Conservation (phyloP, 2,888 invertebrate species). For the Drosophila quasianomalipes region DNA sequence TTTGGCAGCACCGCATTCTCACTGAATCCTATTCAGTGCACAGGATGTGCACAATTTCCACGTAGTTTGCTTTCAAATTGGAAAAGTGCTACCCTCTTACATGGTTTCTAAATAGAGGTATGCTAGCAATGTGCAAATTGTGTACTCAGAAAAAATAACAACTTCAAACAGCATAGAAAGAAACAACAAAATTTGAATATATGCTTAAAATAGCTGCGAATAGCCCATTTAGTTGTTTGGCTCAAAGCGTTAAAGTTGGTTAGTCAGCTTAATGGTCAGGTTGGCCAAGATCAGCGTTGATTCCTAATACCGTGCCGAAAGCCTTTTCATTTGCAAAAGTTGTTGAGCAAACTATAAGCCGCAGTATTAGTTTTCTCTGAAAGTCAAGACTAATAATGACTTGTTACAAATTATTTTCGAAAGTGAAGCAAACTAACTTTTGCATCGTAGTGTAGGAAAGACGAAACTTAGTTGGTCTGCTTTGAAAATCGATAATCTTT, state of each 20-base stretch:
- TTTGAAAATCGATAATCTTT: background rate
- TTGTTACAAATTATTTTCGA: background rate
- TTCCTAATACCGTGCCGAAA: background rate
- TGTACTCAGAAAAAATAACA: constrained; percentile 1
- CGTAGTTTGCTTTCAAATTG: constrained; percentile 56
- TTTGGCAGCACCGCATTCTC: constrained; percentile 32
- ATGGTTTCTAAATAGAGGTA: constrained; percentile 52
- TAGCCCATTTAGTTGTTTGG: constrained; percentile 5
- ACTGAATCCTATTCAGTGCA: constrained; percentile 27
- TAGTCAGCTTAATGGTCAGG: constrained; percentile 14
- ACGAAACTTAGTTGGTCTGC: background rate
- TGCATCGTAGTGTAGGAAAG: background rate
- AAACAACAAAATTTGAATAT: background rate
- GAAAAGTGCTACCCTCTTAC: constrained; percentile 29
- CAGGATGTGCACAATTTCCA: constrained; percentile 60
- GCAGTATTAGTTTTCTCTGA: background rate
- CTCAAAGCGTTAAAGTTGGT: constrained; percentile 5
- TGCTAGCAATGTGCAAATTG: constrained; percentile 30
- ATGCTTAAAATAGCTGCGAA: background rate
- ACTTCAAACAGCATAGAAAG: constrained; percentile 10
- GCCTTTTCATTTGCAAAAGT: constrained; percentile 4
- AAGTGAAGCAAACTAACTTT: background rate
- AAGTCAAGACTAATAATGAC: background rate
- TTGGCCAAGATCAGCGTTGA: background rate
- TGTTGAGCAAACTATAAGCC: background rate